These are phyloP conservation scores for Cerceris ruficornis DNA, from an alignment of 2,888 invertebrate species.

Conservation along the genomic window DNA sequence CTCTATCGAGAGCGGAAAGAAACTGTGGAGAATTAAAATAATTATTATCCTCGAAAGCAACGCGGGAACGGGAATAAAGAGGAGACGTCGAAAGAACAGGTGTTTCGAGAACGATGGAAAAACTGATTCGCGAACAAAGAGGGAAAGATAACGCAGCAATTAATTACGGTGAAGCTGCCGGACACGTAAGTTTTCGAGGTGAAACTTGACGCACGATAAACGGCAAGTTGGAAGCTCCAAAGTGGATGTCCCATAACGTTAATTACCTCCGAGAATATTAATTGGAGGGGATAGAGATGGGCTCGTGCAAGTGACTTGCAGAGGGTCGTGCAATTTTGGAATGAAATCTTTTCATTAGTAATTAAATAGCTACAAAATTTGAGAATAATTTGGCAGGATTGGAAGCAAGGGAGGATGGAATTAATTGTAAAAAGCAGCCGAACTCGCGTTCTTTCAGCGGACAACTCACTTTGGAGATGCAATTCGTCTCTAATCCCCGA, in stretches of 20 bases:
- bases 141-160: conserved; percentile 27
- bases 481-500: conserved; percentile 84
- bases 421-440: no score
- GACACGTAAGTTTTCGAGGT: conserved; percentile 7
- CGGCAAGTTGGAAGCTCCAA: conserved; percentile 22
- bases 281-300: conserved; percentile 15
- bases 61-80: background rate
- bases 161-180: conserved; percentile 24
- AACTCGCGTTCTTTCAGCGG: background rate
- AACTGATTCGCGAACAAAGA: background rate
- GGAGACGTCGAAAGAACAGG: background rate
- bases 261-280: conserved; percentile 33
- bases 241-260: conserved; percentile 32
- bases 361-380: background rate
- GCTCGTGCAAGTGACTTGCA: background rate
- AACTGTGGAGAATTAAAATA: background rate
- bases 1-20: background rate
- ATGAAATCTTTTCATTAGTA: background rate
- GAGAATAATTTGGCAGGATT: no score
- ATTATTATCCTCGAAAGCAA: background rate
- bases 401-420: no score
- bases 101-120: background rate
- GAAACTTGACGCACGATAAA: conserved; percentile 33
- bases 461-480: conserved; percentile 72
- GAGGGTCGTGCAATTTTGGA: background rate